phyloP scores from a whole-genome alignment of 2,888 invertebrate species.

The Caenorhabditis plicata region DNA sequence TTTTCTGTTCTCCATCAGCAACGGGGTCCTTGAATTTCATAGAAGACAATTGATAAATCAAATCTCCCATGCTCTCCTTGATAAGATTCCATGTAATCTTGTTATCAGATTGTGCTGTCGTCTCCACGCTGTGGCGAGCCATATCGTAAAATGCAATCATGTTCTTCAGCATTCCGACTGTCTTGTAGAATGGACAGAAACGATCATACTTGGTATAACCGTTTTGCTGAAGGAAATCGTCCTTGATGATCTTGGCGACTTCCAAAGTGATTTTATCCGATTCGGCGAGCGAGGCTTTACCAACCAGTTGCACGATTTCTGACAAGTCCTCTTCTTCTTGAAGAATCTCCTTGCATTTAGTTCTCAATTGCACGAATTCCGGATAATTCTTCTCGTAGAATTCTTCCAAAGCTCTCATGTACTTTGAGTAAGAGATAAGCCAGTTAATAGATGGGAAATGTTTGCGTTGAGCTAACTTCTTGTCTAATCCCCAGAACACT shows the following conservation, averaged over 20 bases:
- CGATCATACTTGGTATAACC: slow-evolving; percentile 74
- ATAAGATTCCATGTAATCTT: slow-evolving; percentile 81
- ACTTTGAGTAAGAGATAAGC: slow-evolving; percentile 97
- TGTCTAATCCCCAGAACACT: slow-evolving; percentile 66
- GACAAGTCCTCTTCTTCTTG: slow-evolving; percentile 95
- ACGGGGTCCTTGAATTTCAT: slow-evolving; percentile 93
- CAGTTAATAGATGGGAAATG: slow-evolving; percentile 99
- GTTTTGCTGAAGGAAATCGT: slow-evolving; percentile 99
- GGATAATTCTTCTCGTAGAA: slow-evolving; percentile 97
- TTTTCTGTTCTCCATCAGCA: slow-evolving; percentile 95
- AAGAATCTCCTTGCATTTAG: slow-evolving; percentile 85
- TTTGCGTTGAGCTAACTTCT: slow-evolving; percentile 78
- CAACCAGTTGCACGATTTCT: slow-evolving; percentile 98
- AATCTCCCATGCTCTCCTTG: slow-evolving; percentile 91
- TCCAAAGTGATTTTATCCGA: slow-evolving; percentile 98
- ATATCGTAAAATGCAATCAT: slow-evolving; percentile 98
- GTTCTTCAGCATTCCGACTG: slow-evolving; percentile 96
- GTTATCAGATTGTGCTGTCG: slow-evolving; percentile 96
- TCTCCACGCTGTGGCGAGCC: slow-evolving; percentile 94
- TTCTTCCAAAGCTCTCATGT: slow-evolving; percentile 95
- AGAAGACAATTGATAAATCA: slow-evolving; percentile 92
- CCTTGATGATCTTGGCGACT: slow-evolving; percentile 80
- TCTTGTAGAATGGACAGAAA: slow-evolving; percentile 99
- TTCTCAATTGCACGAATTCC: slow-evolving; percentile 94
- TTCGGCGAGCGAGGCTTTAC: slow-evolving; percentile 87